phyloP scores from a whole-genome alignment of 2,113 vertebrate species.

The Cebus imitator region DNA sequence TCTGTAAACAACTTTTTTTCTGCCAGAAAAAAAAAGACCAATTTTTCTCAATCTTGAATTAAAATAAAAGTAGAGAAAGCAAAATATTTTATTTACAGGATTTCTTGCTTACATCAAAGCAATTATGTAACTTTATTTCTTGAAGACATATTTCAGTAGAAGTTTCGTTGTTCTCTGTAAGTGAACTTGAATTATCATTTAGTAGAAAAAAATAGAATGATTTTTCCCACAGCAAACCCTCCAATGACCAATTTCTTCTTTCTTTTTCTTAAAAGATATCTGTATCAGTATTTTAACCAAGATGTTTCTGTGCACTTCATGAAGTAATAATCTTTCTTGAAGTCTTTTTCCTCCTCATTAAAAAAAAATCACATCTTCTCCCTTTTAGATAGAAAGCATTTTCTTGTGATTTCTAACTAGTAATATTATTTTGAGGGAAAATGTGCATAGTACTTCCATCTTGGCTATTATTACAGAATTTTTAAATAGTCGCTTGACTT shows the following conservation, averaged over 20 bases:
- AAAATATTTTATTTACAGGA: background rate
- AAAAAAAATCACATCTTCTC: background rate
- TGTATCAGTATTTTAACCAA: background rate
- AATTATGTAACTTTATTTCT: background rate
- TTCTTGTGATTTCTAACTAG: background rate
- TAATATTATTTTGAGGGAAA: slow-evolving; percentile 34
- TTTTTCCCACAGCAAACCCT: background rate
- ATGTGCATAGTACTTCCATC: background rate
- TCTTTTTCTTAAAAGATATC: background rate
- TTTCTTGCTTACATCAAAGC: background rate
- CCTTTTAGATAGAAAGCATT: background rate
- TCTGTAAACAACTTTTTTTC: background rate
- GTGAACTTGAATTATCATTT: background rate
- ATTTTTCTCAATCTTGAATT: background rate
- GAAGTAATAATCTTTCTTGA: background rate
- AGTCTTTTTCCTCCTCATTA: background rate
- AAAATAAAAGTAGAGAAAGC: background rate
- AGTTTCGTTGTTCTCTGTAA: background rate
- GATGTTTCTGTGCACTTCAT: background rate
- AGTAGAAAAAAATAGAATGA: background rate
- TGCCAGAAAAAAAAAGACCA: background rate
- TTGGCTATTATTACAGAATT: background rate
- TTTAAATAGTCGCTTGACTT: background rate
- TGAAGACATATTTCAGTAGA: background rate
- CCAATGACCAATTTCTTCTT: background rate